Base-by-base conservation (phyloP, 2,797 vertebrate genomes). In the Thamnophis elegans region DNA sequence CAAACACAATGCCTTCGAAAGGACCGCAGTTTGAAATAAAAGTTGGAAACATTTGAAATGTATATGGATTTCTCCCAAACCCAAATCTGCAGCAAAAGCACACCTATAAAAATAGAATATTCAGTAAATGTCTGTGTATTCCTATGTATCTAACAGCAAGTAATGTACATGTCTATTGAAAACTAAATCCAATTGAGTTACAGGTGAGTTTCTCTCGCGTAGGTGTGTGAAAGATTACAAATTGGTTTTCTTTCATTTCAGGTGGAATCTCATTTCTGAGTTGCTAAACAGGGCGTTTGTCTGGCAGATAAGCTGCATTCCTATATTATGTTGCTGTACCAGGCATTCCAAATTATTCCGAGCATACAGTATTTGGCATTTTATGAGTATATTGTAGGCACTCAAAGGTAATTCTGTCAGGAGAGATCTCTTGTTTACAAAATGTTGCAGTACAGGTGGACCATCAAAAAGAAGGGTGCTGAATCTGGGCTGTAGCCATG, bases 31-130 rank as follows among this genome's bases (percentile, higher is more conserved):
- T 73, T 93, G 89, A 96, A 97, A 96, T 92, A 88, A 13, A 93
- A 94, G 95, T 58, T 87, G 2, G 47, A 95, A 95, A 95, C 93
- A 95, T 96, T 96, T 96, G 95, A 96, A 96, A 93, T 96, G 88
- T 25, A 32, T 94, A 95, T 96, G 95, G 95, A 92, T 95, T 94
- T 26, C 94, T 94, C 92, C 87, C 3, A 1, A 16, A 65, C 7
- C 68, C 92, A 93, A 95, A 87, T 85, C 53, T 95, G 90, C 28
- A 91, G 85, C 59, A 93, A 86, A 94, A 56, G 92, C 93, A 93
- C 90, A 65, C 92, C 42, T 89, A 25, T 0, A 0, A 91, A 92
- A 93, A 47, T 47, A 94, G n/a, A 47, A 56, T 87, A 32, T 28
- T 60, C 87, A 60, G 55, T 26, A 28, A 18, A 58, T 14, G 42